phyloP scores from a whole-genome alignment of 2,888 invertebrate species.

The Eristalinus aeneus region DNA sequence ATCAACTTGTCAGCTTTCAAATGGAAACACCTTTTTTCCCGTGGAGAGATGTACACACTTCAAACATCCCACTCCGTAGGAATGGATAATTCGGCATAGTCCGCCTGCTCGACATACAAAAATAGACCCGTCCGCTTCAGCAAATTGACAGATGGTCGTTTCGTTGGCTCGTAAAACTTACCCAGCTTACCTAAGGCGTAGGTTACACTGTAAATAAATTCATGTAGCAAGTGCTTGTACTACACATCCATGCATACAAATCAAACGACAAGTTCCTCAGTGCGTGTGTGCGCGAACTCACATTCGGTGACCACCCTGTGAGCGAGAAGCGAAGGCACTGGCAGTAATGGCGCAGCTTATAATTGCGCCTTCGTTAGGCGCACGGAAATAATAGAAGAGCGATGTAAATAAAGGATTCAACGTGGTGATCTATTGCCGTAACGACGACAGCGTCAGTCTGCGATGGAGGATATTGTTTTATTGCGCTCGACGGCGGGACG shows the following conservation, averaged over 20 bases:
- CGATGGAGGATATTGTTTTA: background rate
- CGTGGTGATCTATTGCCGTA: background rate
- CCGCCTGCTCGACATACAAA: background rate
- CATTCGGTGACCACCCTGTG: background rate
- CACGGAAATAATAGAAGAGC: background rate
- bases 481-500: background rate
- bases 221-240: background rate
- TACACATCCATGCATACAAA: background rate
- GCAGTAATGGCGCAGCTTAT: background rate
- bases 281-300: background rate
- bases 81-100: background rate
- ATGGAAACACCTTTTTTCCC: background rate
- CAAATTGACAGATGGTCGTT: background rate
- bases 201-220: background rate
- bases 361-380: background rate
- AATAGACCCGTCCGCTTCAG: background rate
- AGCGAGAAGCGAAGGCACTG: background rate
- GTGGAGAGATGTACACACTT: background rate
- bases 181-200: background rate
- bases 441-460: background rate
- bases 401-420: background rate
- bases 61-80: background rate
- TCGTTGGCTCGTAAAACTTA: background rate
- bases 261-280: background rate
- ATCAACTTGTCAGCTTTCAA: background rate